Evolutionary conservation across 2,888 invertebrate genomes (phyloP), one percentile per base, ranked within the genome.

Genomic region (Chrysina gloriosa): DNA sequence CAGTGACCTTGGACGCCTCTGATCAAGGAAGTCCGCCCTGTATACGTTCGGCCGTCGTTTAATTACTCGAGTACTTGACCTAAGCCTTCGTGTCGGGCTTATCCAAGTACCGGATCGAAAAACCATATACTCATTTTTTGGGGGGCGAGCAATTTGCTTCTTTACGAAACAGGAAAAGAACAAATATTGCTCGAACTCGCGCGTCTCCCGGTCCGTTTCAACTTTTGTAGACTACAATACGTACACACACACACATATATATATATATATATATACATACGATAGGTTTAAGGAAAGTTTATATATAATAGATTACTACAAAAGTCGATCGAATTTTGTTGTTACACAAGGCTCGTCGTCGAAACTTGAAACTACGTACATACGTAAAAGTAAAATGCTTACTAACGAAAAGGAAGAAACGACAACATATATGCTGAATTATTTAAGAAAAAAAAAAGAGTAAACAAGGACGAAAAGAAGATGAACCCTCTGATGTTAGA

Each of bases 401-500:
- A 11, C 48, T 65, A 58, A 68, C 50, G 19, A 31, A 64, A 27
- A 48, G 16, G 19, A 54, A 23, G 21, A 31, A 48, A 34, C 23
- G 9, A 34, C 7, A 1, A 34, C 34, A n/a, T n/a, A 34, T 23
- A 48, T 25, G 47, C 31, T 50, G 34, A 25, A 50, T 64, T 64
- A 64, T 34, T 36, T 36, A 23, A 64, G 23, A 50, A 9, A 48
- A 21, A 25, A 50, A 21, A 67, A 63, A 47, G 11, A 66, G 23
- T n/a, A n/a, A n/a, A n/a, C n/a, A n/a, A n/a, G n/a, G n/a, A n/a
- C n/a, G n/a, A 65, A 42, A 69, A 54, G 63, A 68, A 69, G 64
- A 70, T 67, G 66, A 77, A 79, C 80, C 79, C 80, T 80, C 80
- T 81, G 81, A 79, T 80, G 69, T 69, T 71, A 65, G 54, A 56